phyloP scores from a whole-genome alignment of 2,797 vertebrate genomes.

The Austrolebias charrua region DNA sequence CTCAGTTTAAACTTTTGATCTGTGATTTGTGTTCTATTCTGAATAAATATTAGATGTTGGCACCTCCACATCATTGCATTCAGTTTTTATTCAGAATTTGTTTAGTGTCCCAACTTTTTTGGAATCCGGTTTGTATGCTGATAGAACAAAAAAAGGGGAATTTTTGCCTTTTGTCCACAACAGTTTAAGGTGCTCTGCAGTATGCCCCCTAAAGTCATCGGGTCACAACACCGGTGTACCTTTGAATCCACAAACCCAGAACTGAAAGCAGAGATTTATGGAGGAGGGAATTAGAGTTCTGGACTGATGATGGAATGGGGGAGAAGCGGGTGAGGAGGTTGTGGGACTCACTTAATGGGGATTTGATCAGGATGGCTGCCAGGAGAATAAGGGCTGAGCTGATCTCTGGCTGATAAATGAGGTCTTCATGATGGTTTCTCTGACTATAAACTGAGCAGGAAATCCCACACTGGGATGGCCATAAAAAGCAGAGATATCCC shows the following conservation, averaged over 20 bases:
- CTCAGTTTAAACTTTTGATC: too few relatives aligned
- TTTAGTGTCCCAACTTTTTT: too few relatives aligned
- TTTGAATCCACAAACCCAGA: slow-evolving; percentile 44
- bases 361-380: slow-evolving; percentile 74
- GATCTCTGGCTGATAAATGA: slow-evolving; percentile 75
- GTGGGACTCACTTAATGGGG: slow-evolving; percentile 47
- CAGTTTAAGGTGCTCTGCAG: neutral
- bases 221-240: slow-evolving; percentile 42
- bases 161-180: slow-evolving; percentile 20
- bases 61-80: too few relatives aligned
- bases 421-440: slow-evolving; percentile 57
- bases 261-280: slow-evolving; percentile 32
- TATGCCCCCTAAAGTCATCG: slow-evolving; percentile 21
- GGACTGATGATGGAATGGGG: slow-evolving; percentile 25
- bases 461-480: slow-evolving; percentile 49
- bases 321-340: slow-evolving; percentile 34
- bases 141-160: neutral
- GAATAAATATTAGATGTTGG: too few relatives aligned
- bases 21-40: too few relatives aligned
- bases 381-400: slow-evolving; percentile 62
- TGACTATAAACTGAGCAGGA: slow-evolving; percentile 61
- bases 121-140: too few relatives aligned
- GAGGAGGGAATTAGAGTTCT: slow-evolving; percentile 52
- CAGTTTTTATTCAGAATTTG: too few relatives aligned
- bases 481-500: slow-evolving; percentile 4